phyloP scores from a whole-genome alignment of 2,113 vertebrate species.

The Candoia aspera region DNA sequence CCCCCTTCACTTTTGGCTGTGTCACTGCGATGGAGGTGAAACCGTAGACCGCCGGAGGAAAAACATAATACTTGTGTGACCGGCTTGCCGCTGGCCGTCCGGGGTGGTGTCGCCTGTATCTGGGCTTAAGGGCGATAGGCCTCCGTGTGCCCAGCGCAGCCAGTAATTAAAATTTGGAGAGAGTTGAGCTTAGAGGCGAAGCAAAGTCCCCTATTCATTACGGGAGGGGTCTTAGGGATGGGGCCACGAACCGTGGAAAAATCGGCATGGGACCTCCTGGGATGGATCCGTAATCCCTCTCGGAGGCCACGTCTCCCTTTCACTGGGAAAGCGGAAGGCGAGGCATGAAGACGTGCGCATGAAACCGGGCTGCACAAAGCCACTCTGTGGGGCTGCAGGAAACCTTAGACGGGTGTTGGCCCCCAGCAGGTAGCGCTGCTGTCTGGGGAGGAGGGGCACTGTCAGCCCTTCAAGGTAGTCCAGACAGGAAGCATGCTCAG shows the following conservation, averaged over 20 bases:
- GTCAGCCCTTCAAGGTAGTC: background rate
- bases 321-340: constrained; percentile 4
- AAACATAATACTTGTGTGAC: constrained; percentile 79
- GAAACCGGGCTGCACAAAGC: fast-evolving
- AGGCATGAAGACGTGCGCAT: background rate
- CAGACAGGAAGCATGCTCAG: background rate
- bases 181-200: constrained; percentile 45
- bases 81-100: constrained; percentile 62
- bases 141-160: constrained; percentile 47
- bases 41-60: constrained; percentile 71
- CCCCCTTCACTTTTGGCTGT: constrained; percentile 60
- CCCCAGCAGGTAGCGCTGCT: background rate
- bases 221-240: constrained; percentile 36
- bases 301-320: constrained; percentile 11
- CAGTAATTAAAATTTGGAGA: constrained; percentile 62
- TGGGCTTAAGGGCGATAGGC: constrained; percentile 62
- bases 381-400: fast-evolving
- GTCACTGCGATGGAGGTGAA: constrained; percentile 70
- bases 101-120: constrained; percentile 58
- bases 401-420: background rate
- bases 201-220: constrained; percentile 40
- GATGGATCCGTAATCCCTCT: constrained; percentile 14
- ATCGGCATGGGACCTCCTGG: background rate
- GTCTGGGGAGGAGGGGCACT: background rate
- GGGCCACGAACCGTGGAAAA: constrained; percentile 37